phyloP scores from a whole-genome alignment of 1,140 invertebrate species.

The Ceratina japonica region DNA sequence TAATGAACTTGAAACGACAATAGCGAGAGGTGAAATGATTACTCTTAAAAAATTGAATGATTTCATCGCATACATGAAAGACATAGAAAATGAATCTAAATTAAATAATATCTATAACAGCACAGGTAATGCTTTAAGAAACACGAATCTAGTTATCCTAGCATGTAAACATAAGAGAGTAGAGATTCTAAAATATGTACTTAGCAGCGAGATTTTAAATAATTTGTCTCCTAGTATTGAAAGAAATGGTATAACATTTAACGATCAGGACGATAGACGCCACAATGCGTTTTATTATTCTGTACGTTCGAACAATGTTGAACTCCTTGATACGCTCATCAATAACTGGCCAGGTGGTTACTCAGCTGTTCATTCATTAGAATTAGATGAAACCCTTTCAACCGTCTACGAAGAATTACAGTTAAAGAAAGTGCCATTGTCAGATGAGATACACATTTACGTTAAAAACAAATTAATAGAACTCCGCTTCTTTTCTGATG shows the following conservation, averaged over 20 bases:
- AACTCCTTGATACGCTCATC: not conserved
- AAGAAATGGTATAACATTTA: not conserved
- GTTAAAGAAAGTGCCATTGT: not conserved
- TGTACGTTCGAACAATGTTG: not conserved
- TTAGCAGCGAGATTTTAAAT: not conserved
- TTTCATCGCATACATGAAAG: not conserved
- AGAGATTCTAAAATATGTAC: not conserved
- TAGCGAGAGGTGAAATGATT: not conserved
- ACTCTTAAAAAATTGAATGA: not conserved
- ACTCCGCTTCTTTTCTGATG: not conserved
- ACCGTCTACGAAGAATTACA: not conserved
- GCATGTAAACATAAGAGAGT: not conserved
- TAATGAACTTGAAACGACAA: not conserved
- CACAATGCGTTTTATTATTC: slow-evolving; percentile 2
- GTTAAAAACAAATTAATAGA: not conserved
- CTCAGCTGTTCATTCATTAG: not conserved
- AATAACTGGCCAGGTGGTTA: not conserved
- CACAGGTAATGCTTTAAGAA: not conserved
- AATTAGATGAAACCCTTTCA: not conserved
- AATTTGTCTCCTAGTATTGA: not conserved
- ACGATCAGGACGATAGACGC: not conserved
- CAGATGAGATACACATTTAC: not conserved
- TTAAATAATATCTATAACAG: not conserved
- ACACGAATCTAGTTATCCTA: not conserved
- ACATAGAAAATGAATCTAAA: not conserved